Evolutionary conservation across 2,888 invertebrate genomes (phyloP), one percentile per base, ranked within the genome.

Genomic region (Apamea monoglypha): DNA sequence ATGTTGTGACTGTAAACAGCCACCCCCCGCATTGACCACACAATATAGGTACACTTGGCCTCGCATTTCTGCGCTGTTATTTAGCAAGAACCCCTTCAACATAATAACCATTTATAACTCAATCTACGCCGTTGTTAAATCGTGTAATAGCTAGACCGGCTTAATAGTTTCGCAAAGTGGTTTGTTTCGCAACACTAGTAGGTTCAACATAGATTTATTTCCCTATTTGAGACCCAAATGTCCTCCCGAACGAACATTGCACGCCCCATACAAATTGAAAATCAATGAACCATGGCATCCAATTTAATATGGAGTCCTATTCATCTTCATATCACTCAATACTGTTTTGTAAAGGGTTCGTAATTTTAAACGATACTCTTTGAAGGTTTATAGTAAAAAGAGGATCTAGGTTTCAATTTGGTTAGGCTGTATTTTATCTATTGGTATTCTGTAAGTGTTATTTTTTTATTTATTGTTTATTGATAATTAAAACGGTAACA

Each of bases 231-330:
- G 91, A 86, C 90, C 88, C 84, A 88, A 89, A 90, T 90, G 92
- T 90, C 91, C 92, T 91, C 90, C 78, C 86, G 88, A 86, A 83
- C 86, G 87, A 88, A 89, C 88, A 89, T 90, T 91, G 93, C 92
- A 92, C 92, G 93, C 91, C 91, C 91, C 91, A 92, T 94, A 93
- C 95, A 95, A 96, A 96, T 96, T 95, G 96, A 96, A 96, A 96
- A 96, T 95, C 96, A 96, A 96, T 96, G 95, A 95, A 95, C 95
- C 94, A 90, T 91, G 92, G 93, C 92, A 95, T 94, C 93, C 94
- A 94, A 95, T 95, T 95, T 95, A 93, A 95, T 95, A 95, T 94
- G 93, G 94, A 95, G 94, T 93, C 92, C 94, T 93, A 95, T 95
- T 95, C 94, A 92, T 94, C 93, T 95, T 93, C 91, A 91, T 83